Base-by-base conservation (phyloP, 2,113 vertebrate genomes). In the Chloebia gouldiae region DNA sequence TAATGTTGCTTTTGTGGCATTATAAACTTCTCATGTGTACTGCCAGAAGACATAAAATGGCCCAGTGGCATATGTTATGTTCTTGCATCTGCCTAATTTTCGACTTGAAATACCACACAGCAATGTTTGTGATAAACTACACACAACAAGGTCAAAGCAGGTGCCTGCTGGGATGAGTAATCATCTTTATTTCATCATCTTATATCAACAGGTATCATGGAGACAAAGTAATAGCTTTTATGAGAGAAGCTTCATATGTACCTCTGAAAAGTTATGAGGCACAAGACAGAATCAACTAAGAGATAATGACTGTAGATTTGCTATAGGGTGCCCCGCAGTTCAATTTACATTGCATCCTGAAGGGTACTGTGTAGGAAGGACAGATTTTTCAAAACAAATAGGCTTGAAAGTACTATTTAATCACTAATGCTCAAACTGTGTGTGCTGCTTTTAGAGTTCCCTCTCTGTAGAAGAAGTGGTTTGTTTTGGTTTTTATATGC, bases 341-440 rank as follows among this genome's bases (percentile, higher is more conserved):
- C 92, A 96, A 97, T 94, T 95, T 97, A 91, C 95, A 94, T 95
- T 96, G 92, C 93, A 83, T 95, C 90, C 93, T 96, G 88, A 96
- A 94, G 93, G 76, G 93, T 93, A 81, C 82, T n/a, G 31, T 56
- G 76, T 86, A 75, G 88, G 68, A 91, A 95, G 92, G 85, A 80
- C 82, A 96, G 92, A 93, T 96, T 96, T 96, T 94, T 94, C 92
- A 88, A 92, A 93, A 88, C 76, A 97, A 95, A 96, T 86, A 94
- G 56, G 64, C 76, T 90, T 93, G 76, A 73, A 95, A 95, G 60
- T 68, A 81, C 60, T 78, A 60, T 59, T 80, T 90, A 86, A 95
- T 95, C 87, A 92, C 79, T 93, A 78, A 90, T n/a, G 59, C 21
- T 95, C 82, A 95, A 94, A 96, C 90, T 86, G 94, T 53, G 85